Percentiles rank a stretch among this genome's conserved stretches.
phyloP scores from a whole-genome alignment of 2,113 vertebrate species.

The Crotalus viridis region DNA sequence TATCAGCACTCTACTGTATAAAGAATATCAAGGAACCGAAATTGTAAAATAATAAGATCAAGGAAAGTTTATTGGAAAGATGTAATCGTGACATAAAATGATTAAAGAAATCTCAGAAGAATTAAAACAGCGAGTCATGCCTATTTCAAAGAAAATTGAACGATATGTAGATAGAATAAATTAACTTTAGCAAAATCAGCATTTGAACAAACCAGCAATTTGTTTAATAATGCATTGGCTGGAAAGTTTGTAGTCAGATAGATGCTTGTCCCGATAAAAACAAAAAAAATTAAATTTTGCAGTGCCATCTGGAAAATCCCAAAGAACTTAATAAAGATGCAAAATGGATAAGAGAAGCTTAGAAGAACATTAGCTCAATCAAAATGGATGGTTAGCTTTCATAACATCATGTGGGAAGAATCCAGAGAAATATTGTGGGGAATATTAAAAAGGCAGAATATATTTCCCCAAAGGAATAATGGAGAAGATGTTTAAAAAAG shows the following conservation, averaged over 20 bases:
- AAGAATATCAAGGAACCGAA: background rate
- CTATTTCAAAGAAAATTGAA: background rate
- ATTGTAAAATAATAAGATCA: background rate
- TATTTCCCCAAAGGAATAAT: too few relatives aligned
- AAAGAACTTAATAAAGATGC: background rate
- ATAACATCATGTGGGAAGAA: too few relatives aligned
- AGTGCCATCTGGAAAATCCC: background rate
- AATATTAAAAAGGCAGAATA: too few relatives aligned
- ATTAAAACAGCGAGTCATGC: background rate
- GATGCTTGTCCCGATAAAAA: background rate
- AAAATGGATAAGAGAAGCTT: background rate
- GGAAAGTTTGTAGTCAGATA: background rate
- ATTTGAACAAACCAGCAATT: background rate
- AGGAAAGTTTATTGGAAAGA: background rate
- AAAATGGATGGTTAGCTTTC: too few relatives aligned
- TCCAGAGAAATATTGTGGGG: too few relatives aligned
- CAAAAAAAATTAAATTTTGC: background rate
- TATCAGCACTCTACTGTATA: background rate
- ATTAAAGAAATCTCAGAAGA: background rate
- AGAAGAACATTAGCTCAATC: background rate
- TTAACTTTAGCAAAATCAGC: background rate
- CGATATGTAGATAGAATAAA: background rate
- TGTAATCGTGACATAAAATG: background rate
- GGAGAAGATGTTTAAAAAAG: too few relatives aligned
- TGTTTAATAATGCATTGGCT: background rate